Base-by-base conservation (phyloP, 2,888 invertebrate genomes). In the Schizotus pectinicornis region DNA sequence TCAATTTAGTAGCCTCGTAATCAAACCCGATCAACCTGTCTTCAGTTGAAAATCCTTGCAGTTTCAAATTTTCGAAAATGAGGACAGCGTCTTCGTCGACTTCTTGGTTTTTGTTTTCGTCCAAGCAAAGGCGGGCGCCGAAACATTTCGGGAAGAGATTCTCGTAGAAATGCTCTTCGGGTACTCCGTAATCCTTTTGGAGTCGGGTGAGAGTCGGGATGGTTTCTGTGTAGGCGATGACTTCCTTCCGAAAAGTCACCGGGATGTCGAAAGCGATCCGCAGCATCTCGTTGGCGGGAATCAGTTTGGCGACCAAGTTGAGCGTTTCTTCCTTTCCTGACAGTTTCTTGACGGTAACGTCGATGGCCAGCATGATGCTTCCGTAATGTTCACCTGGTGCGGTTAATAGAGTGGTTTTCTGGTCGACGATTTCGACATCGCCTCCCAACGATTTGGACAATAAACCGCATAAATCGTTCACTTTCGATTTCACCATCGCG, bases 331-430 rank as follows among this genome's bases (percentile, higher is more conserved):
- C 63, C 22, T 68, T 63, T 3, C 68, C 69, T 14, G 70, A 70
- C 1, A 52, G 39, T 30, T 61, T 65, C 57, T 72, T 72, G 7
- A 82, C 64, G 56, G 73, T 77, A 0, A 81, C 67, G 32, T 78
- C 74, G 1, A 79, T 67, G 0, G 80, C 78, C 0, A 86, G 67
- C 76, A 87, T 86, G 0, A 84, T 77, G 64, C 86, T 86, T 1
- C 86, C 86, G 69, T 86, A 87, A 69, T 87, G 86, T 66, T 87
- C 86, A 0, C 86, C 86, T 0, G 83, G 81, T 48, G 59, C 51
- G 8, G 59, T 59, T 36, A 59, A 35, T 61, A 78, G 75, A 9
- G 74, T 74, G 7, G 76, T 77, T 9, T 74, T 71, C 56, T 81
- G 79, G 0, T 80, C 74, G 1, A 79, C 52, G 1, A 84, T 65